Percentiles rank a stretch among this genome's conserved stretches.
Conservation (phyloP, 2,113 vertebrate genomes). For the Menidia beryllina region DNA sequence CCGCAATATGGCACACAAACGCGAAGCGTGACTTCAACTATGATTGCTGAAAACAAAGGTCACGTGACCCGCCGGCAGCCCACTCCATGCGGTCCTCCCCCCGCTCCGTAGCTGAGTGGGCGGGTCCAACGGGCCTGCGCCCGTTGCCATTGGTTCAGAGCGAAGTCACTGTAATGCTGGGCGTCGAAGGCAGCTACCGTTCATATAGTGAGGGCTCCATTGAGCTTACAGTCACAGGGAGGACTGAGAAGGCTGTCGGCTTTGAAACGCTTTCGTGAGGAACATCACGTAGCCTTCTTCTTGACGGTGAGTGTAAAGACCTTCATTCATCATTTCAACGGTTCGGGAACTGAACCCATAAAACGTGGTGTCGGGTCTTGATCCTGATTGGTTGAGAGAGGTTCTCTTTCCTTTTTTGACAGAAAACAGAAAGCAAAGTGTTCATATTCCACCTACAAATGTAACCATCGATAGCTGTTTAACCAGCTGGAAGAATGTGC, state of each 20-base stretch:
- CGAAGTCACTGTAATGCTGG: conserved; percentile 26
- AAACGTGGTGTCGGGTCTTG: not conserved
- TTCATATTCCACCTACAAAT: not conserved
- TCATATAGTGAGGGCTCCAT: conserved; percentile 15
- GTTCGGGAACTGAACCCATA: too few species aligned
- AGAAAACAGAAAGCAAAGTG: not conserved
- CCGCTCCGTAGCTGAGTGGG: conserved; percentile 18
- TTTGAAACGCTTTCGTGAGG: not conserved
- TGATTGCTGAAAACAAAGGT: not conserved
- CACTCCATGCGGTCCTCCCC: not conserved
- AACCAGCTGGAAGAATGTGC: not conserved
- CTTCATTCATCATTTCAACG: not conserved
- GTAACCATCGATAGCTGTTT: not conserved
- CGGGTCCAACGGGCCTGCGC: conserved; percentile 24
- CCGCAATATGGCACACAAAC: not conserved
- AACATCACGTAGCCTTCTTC: not conserved
- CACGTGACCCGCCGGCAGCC: not conserved
- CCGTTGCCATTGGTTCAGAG: conserved; percentile 44
- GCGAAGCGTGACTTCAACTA: too few species aligned
- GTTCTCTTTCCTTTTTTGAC: not conserved
- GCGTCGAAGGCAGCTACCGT: conserved; percentile 25
- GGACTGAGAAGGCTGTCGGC: not conserved
- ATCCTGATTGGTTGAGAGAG: conserved; percentile 11
- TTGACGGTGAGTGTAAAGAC: conserved; percentile 50
- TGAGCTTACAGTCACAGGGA: not conserved